Conservation (phyloP, 2,113 vertebrate species). For the Pelvicachromis taeniatus region DNA sequence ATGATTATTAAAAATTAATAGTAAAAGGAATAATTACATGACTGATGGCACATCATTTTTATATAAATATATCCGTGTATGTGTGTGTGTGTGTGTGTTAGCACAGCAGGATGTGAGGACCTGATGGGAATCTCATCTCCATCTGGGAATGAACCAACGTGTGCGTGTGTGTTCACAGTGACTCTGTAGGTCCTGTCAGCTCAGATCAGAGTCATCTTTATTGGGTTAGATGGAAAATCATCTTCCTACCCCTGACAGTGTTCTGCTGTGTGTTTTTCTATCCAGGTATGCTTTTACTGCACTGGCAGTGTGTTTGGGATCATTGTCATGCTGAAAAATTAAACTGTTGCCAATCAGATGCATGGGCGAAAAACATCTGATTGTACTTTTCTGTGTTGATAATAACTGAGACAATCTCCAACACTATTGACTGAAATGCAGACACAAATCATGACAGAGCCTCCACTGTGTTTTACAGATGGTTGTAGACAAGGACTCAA, state of each 20-base stretch:
- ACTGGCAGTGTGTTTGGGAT: neutral
- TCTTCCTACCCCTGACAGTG: neutral
- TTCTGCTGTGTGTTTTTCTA: neutral
- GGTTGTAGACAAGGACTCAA: neutral
- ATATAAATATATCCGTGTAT: neutral
- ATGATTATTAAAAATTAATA: neutral
- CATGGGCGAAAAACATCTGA: neutral
- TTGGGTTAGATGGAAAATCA: neutral
- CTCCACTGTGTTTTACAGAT: neutral
- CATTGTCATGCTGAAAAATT: neutral
- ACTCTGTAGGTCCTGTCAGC: constrained; percentile 24
- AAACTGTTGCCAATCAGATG: neutral
- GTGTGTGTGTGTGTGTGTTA: neutral
- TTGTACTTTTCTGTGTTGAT: neutral
- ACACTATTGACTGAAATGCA: neutral
- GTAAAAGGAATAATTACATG: neutral
- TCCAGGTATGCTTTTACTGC: neutral
- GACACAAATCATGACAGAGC: neutral
- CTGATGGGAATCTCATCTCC: constrained; percentile 43
- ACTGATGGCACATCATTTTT: neutral
- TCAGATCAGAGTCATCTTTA: constrained; percentile 34
- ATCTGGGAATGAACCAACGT: constrained; percentile 42
- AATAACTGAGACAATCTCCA: neutral
- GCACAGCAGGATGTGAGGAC: constrained; percentile 16
- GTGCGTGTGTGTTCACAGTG: neutral